Conservation (phyloP, 2,113 vertebrate species). For the Nettapus auritus region DNA sequence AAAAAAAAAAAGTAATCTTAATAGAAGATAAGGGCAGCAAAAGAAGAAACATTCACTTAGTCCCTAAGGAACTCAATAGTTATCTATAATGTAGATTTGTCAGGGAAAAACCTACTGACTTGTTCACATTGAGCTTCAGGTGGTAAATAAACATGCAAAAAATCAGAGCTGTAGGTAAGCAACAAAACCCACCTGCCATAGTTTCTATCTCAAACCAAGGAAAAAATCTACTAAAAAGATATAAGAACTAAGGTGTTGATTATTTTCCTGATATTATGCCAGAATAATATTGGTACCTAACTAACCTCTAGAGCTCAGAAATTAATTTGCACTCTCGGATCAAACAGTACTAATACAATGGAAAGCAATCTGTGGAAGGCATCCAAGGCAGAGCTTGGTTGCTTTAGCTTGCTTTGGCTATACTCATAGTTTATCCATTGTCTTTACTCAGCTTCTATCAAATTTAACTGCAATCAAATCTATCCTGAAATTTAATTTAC, state of each 20-base stretch:
- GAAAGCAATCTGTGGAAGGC: background rate
- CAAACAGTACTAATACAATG: background rate
- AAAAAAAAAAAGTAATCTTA: rapidly evolving
- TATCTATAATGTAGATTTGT: background rate
- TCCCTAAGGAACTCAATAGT: background rate
- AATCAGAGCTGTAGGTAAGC: background rate
- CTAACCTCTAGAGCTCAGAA: background rate
- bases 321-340: background rate
- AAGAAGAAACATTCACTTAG: background rate
- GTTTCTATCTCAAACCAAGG: background rate
- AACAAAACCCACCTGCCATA: background rate
- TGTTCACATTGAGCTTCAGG: background rate
- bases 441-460: background rate
- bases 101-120: background rate
- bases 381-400: background rate
- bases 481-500: background rate
- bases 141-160: background rate
- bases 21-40: background rate
- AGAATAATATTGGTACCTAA: background rate
- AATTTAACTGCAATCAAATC: background rate
- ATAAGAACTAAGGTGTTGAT: background rate
- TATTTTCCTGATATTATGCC: background rate
- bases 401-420: background rate
- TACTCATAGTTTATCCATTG: background rate
- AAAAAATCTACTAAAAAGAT: background rate